A percentile compares a stretch with the other conserved stretches of the same genome.
Conservation (phyloP, 2,113 vertebrate genomes). For the Gallinago jamesoni region DNA sequence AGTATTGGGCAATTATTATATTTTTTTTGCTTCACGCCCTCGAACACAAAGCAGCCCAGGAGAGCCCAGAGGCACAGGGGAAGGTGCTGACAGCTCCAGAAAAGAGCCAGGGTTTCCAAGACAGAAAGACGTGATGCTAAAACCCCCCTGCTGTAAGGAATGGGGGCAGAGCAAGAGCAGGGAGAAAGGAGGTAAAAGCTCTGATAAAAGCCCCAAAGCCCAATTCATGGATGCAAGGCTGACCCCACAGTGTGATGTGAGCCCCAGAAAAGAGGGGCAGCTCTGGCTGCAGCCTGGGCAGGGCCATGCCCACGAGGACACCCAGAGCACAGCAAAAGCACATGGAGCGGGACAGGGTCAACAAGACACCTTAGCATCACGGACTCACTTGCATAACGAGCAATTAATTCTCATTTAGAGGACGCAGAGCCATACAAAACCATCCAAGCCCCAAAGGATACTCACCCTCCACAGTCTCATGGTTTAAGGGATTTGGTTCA, state of each 20-base stretch:
- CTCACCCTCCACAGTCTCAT: neutral
- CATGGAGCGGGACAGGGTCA: accelerated
- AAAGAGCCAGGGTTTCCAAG: neutral
- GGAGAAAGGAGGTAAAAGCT: accelerated
- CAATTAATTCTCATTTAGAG: neutral
- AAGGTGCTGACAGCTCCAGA: neutral
- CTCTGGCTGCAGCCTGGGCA: neutral
- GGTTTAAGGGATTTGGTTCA: neutral
- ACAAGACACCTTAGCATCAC: neutral
- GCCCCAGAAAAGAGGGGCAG: neutral
- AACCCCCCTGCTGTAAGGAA: neutral
- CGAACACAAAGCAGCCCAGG: neutral
- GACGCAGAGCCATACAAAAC: accelerated
- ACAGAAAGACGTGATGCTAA: neutral
- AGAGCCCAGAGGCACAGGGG: neutral
- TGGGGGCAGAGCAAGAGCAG: neutral
- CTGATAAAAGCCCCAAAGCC: neutral
- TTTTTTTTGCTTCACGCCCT: neutral
- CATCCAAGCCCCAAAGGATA: neutral
- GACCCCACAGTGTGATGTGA: accelerated
- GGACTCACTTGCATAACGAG: accelerated
- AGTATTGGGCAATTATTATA: neutral
- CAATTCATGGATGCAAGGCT: neutral
- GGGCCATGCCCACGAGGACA: neutral
- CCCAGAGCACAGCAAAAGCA: neutral